phyloP scores from a whole-genome alignment of 2,797 vertebrate species.

The Anas acuta region DNA sequence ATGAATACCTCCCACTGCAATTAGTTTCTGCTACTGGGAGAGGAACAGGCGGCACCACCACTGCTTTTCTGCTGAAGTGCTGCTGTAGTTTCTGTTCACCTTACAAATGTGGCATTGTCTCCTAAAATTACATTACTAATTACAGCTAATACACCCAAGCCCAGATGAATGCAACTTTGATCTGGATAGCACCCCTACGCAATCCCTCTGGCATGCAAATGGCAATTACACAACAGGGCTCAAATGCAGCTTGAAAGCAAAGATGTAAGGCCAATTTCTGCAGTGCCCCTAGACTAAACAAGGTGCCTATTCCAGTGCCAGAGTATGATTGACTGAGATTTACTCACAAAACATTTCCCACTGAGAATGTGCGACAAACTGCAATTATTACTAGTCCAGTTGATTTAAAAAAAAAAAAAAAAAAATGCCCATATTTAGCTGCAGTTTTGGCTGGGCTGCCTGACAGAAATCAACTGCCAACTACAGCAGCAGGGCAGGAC shows the following conservation, averaged over 20 bases:
- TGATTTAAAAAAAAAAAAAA: background rate
- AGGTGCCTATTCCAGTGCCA: slow-evolving; percentile 53
- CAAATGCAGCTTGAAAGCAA: slow-evolving; percentile 56
- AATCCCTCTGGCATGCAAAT: slow-evolving; percentile 61
- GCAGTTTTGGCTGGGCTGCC: background rate
- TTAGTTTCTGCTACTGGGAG: slow-evolving; percentile 7
- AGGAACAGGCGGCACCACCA: background rate
- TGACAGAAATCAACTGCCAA: background rate
- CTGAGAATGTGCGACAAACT: background rate
- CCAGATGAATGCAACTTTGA: slow-evolving; percentile 57
- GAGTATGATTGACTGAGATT: slow-evolving; percentile 19
- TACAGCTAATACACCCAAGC: slow-evolving; percentile 52
- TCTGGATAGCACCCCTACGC: slow-evolving; percentile 48
- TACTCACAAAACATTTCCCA: slow-evolving; percentile 49
- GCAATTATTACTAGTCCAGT: slow-evolving; percentile 41
- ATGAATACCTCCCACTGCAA: slow-evolving; percentile 5
- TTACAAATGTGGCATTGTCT: slow-evolving; percentile 57
- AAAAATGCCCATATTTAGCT: background rate
- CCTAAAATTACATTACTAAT: slow-evolving; percentile 63
- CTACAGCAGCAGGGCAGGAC: background rate
- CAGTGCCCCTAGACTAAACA: slow-evolving; percentile 57
- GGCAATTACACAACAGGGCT: slow-evolving; percentile 50
- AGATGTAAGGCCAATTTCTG: slow-evolving; percentile 55
- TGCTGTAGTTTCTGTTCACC: slow-evolving; percentile 19
- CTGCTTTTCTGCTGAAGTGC: background rate